Conservation (phyloP, 2,797 vertebrate genomes). For the Lutra lutra region DNA sequence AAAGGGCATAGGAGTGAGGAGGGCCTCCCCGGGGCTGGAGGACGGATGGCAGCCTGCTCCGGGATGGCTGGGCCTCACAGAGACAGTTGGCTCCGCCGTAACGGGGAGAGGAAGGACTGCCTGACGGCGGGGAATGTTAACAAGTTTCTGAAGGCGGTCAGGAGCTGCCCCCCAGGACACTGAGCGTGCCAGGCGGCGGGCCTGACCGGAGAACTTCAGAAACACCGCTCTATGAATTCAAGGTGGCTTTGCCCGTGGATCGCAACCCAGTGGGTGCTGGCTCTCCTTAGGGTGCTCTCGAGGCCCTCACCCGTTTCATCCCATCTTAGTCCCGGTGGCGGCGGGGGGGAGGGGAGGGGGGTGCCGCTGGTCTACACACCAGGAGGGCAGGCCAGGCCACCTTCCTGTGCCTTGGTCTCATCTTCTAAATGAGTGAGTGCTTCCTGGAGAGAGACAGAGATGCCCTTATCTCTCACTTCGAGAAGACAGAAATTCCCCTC, state of each 20-base stretch:
- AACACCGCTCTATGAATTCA: not conserved
- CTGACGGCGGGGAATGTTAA: constrained; percentile 8
- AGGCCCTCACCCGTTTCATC: not conserved
- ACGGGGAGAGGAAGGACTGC: constrained; percentile 38
- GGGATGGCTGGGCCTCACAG: not conserved
- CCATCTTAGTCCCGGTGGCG: not conserved
- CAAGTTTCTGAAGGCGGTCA: constrained; percentile 8
- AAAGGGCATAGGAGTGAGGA: fast-evolving
- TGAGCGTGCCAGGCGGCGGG: fast-evolving
- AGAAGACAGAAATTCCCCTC: not conserved
- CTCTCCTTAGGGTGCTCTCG: fast-evolving
- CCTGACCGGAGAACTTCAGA: not conserved
- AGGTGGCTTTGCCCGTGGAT: not conserved
- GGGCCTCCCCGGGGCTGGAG: not conserved
- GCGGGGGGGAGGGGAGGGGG: too few species aligned
- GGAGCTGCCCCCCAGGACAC: not conserved
- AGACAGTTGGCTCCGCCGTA: not conserved
- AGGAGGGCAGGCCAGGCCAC: not conserved
- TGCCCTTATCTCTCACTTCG: not conserved
- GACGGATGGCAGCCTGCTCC: not conserved
- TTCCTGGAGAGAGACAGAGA: not conserved
- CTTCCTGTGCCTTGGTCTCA: not conserved
- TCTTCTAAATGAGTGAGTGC: not conserved
- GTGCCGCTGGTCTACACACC: not conserved
- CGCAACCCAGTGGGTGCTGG: not conserved